Conservation (phyloP, 2,888 invertebrate species). For the Drosophila neotestacea region DNA sequence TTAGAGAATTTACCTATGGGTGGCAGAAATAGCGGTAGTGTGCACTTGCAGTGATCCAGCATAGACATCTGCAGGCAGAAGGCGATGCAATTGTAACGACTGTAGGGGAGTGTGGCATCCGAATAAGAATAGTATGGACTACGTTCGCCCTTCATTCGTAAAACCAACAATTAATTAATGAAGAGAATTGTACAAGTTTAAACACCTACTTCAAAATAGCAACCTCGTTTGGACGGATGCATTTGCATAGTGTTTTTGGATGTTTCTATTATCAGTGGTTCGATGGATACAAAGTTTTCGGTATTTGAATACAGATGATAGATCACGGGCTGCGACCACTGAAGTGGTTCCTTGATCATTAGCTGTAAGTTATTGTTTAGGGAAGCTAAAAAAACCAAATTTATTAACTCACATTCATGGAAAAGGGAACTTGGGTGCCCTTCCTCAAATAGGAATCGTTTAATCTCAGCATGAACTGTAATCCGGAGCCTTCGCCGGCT, state of each 20-base stretch:
- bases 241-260: slow-evolving; percentile 59
- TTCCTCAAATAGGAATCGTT: slow-evolving; percentile 52
- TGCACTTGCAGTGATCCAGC: slow-evolving; percentile 76
- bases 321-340: slow-evolving; percentile 67
- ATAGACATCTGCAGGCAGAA: slow-evolving; percentile 76
- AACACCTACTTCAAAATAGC: slow-evolving; percentile 73
- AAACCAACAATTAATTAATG: neutral
- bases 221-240: slow-evolving; percentile 62
- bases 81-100: slow-evolving; percentile 74
- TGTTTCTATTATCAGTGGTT: slow-evolving; percentile 68
- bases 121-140: slow-evolving; percentile 41
- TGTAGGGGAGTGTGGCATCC: slow-evolving; percentile 60
- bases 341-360: slow-evolving; percentile 71
- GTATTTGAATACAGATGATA: slow-evolving; percentile 69
- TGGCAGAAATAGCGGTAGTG: slow-evolving; percentile 72
- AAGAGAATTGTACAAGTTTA: accelerated
- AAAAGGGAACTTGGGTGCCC: slow-evolving; percentile 41
- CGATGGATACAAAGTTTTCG: slow-evolving; percentile 70
- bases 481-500: slow-evolving; percentile 82
- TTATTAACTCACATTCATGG: slow-evolving; percentile 56
- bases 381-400: neutral
- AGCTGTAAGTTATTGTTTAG: slow-evolving; percentile 45
- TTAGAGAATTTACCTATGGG: slow-evolving; percentile 43
- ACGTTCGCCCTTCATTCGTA: slow-evolving; percentile 61
- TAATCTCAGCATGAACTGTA: slow-evolving; percentile 63